Percentiles rank a stretch among this genome's conserved stretches.
Evolutionary conservation across 1,140 invertebrate species (phyloP).

Genomic region (Drosophila aff.): DNA sequence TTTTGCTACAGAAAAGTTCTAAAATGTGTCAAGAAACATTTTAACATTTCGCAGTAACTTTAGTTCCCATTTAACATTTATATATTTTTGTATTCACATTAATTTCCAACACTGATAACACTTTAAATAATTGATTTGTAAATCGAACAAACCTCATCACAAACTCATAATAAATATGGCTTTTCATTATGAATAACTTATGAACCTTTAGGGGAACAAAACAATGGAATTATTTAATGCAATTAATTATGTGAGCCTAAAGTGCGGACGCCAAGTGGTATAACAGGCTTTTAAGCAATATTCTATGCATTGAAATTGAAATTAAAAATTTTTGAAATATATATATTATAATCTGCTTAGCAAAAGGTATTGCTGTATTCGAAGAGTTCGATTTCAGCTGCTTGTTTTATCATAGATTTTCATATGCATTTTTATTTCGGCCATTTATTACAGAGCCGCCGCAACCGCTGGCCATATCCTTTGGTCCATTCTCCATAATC

Average conservation of each 20-base stretch:
- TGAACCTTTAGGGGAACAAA: neutral
- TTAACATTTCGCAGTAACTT: neutral
- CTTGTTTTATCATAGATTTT: conserved; percentile 66
- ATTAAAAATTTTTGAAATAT: neutral
- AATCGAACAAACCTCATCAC: conserved; percentile 3
- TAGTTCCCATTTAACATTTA: too few species aligned
- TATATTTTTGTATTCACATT: neutral
- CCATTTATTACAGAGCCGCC: conserved; percentile 59
- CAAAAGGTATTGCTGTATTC: conserved; percentile 10
- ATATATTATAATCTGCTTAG: neutral
- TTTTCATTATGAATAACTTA: conserved; percentile 5
- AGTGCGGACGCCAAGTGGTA: conserved; percentile 1
- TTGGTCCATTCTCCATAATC: conserved; percentile 33
- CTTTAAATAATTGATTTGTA: conserved; percentile 6
- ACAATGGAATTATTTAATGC: neutral
- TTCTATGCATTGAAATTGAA: neutral
- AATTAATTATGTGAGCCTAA: conserved; percentile 10
- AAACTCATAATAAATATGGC: conserved; percentile 11
- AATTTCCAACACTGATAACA: neutral
- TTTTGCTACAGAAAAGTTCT: neutral
- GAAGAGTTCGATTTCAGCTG: neutral
- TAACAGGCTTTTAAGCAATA: neutral
- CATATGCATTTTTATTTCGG: conserved; percentile 70
- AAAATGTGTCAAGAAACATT: neutral
- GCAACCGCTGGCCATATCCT: conserved; percentile 11